Percentiles rank a stretch among this genome's conserved stretches.
These are phyloP conservation scores for Phoebastria nigripes DNA, from an alignment of 2,797 vertebrate genomes.

Conservation along the genomic window DNA sequence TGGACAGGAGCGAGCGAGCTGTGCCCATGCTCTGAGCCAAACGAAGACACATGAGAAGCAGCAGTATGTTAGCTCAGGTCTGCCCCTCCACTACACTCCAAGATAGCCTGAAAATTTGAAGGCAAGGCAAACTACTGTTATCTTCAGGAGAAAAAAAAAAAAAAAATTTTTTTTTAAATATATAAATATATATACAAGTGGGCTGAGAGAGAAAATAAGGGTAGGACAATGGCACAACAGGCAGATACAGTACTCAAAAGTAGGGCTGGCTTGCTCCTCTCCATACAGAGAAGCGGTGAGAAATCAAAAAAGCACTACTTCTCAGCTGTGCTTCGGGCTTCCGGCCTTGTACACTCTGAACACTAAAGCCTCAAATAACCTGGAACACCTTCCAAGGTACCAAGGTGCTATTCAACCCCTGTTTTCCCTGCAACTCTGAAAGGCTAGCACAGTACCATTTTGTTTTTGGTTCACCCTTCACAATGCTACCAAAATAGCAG, in stretches of 20 bases:
- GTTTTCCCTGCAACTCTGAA: not conserved
- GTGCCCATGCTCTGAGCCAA: not conserved
- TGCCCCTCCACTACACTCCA: not conserved
- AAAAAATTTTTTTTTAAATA: too few species aligned
- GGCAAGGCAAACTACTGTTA: not conserved
- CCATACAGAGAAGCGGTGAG: not conserved
- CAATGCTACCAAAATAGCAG: not conserved
- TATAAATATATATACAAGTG: accelerated
- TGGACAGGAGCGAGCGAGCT: accelerated
- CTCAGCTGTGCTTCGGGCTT: not conserved
- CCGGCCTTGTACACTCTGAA: not conserved
- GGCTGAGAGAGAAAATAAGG: not conserved
- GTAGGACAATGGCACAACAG: not conserved
- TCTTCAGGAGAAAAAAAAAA: too few species aligned
- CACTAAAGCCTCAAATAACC: not conserved
- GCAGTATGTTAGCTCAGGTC: not conserved
- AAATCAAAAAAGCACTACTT: not conserved
- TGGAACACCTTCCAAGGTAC: not conserved
- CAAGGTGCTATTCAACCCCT: not conserved
- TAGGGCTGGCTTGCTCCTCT: not conserved
- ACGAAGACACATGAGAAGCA: accelerated
- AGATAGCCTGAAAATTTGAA: not conserved
- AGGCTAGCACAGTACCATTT: not conserved
- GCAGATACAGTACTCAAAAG: not conserved
- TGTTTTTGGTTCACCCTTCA: not conserved